phyloP scores from a whole-genome alignment of 1,140 invertebrate species.

The Platorchestia sp. region DNA sequence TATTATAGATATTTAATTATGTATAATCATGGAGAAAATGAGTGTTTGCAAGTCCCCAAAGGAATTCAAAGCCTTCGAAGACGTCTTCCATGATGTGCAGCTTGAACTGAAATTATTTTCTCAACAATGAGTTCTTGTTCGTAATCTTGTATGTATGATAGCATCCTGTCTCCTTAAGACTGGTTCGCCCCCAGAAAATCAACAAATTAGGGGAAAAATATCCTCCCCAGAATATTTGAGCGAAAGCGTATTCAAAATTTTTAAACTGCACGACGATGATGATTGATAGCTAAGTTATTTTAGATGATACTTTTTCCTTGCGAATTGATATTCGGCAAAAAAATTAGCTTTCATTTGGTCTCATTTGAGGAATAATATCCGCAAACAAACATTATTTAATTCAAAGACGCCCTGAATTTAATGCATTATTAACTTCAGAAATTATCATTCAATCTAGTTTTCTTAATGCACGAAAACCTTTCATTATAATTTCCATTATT shows the following conservation, averaged over 20 bases:
- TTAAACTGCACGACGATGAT: background rate
- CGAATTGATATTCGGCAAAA: background rate
- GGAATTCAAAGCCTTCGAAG: conserved; percentile 21
- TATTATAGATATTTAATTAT: conserved; percentile 52
- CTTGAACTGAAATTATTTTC: background rate
- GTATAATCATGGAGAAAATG: conserved; percentile 44
- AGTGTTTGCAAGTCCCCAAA: conserved; percentile 14
- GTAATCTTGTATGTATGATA: background rate
- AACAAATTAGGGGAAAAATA: background rate
- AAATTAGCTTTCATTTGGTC: background rate
- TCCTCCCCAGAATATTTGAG: background rate
- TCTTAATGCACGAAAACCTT: background rate
- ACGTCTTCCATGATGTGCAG: background rate
- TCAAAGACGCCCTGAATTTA: background rate
- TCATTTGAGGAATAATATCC: background rate
- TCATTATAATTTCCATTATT: background rate
- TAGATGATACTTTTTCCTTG: background rate
- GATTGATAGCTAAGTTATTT: background rate
- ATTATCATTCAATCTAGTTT: background rate
- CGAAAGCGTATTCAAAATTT: background rate
- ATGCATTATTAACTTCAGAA: background rate
- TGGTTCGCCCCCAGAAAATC: background rate
- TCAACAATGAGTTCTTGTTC: background rate
- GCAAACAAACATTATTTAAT: background rate
- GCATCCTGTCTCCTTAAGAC: background rate